A percentile compares a stretch with the other conserved stretches of the same genome.
phyloP scores from a whole-genome alignment of 2,888 invertebrate species.

The Chalcis sispes region DNA sequence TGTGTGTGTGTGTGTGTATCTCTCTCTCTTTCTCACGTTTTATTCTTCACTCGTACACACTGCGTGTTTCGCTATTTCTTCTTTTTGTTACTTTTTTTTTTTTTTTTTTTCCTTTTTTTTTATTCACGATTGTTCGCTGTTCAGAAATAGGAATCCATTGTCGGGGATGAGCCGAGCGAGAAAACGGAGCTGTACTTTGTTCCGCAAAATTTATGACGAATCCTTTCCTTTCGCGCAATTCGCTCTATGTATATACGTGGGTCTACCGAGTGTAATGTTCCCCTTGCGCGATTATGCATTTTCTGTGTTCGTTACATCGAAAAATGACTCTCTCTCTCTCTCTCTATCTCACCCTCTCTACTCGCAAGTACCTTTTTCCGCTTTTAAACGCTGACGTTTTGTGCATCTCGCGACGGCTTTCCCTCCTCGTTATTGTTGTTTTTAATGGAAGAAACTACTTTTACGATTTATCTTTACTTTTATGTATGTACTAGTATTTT shows the following conservation, averaged over 20 bases:
- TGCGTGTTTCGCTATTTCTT: neutral
- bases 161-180: too few relatives aligned
- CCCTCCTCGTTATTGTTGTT: too few relatives aligned
- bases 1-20: too few relatives aligned
- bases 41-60: too few relatives aligned
- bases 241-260: neutral
- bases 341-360: too few relatives aligned
- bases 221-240: neutral
- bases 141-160: too few relatives aligned
- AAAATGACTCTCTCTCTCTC: neutral
- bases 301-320: neutral
- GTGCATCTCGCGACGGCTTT: too few relatives aligned
- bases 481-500: too few relatives aligned
- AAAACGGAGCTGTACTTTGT: slow-evolving; percentile 10
- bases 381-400: too few relatives aligned
- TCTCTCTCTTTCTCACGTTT: neutral
- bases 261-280: slow-evolving; percentile 21
- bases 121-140: neutral
- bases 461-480: too few relatives aligned
- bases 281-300: slow-evolving; percentile 3
- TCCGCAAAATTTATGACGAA: slow-evolving; percentile 37
- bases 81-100: neutral
- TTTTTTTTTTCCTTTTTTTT: neutral
- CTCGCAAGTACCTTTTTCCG: too few relatives aligned
- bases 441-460: too few relatives aligned